Evolutionary conservation across 2,113 vertebrate genomes (phyloP).

Genomic region (Epinephelus moara): DNA sequence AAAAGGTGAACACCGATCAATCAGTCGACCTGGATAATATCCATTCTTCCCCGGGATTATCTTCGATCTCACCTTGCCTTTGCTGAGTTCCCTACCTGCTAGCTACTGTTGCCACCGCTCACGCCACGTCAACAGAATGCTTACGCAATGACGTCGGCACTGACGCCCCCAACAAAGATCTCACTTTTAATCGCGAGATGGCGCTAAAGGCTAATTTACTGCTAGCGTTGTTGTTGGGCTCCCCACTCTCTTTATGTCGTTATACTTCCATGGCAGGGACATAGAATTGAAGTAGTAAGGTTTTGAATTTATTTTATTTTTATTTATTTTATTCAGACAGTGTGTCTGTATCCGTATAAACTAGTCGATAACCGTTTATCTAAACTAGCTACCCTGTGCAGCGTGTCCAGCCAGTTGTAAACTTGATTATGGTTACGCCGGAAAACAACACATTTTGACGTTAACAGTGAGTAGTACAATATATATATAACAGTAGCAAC

Average conservation of each 20-base stretch:
- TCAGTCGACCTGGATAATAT: slow-evolving; percentile 48
- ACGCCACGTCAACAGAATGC: slow-evolving; percentile 85
- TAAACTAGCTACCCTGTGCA: neutral
- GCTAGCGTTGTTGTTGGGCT: too few species aligned
- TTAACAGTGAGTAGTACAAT: too few species aligned
- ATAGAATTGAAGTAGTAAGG: neutral
- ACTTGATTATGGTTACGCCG: too few species aligned
- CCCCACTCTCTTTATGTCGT: neutral
- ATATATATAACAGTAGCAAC: too few species aligned
- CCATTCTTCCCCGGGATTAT: slow-evolving; percentile 47
- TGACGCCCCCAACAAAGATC: accelerated
- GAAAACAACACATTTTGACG: too few species aligned
- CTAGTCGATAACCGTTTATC: neutral
- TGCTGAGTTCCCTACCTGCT: slow-evolving; percentile 24
- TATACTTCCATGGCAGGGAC: too few species aligned
- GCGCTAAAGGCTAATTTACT: slow-evolving; percentile 27
- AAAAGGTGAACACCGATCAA: slow-evolving; percentile 6
- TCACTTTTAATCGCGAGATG: slow-evolving; percentile 39
- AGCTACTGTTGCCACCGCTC: slow-evolving; percentile 51
- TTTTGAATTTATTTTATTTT: too few species aligned
- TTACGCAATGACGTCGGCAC: slow-evolving; percentile 77
- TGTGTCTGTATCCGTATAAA: neutral
- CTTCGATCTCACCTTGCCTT: slow-evolving; percentile 28
- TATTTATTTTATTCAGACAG: neutral
- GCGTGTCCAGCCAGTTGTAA: neutral